Conservation (phyloP, 2,113 vertebrate species). For the Hippopotamus amphibius region DNA sequence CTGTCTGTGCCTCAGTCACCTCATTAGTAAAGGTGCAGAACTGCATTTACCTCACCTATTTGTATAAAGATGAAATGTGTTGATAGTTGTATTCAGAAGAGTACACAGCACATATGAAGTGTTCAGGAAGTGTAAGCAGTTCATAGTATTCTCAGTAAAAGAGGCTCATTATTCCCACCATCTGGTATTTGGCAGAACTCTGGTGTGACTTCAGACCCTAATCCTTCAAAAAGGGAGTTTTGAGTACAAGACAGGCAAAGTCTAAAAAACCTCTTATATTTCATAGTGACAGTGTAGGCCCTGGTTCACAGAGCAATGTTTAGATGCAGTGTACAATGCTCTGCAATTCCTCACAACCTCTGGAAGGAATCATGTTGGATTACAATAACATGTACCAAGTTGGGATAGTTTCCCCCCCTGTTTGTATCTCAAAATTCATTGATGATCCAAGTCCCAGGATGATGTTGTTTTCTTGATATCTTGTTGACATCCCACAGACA, state of each 20-base stretch:
- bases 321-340: rapidly evolving
- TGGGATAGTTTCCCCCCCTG: neutral
- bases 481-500: neutral
- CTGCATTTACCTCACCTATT: neutral
- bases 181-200: neutral
- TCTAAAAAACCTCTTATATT: neutral
- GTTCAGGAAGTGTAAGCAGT: neutral
- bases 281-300: rapidly evolving
- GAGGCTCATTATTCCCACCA: neutral
- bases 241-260: neutral
- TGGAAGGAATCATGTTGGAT: neutral
- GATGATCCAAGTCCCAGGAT: neutral
- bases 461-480: neutral
- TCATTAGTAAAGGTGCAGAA: neutral
- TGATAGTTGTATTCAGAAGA: neutral
- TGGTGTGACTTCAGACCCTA: neutral
- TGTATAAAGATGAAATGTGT: neutral
- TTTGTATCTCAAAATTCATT: neutral
- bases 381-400: neutral
- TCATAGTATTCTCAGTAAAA: neutral
- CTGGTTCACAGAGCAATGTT: neutral
- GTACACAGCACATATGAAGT: neutral
- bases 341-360: neutral
- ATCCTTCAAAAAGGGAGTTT: neutral
- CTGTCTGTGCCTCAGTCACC: neutral